Evolutionary conservation across 2,113 vertebrate genomes (phyloP).

Genomic region (Chrysemys picta): DNA sequence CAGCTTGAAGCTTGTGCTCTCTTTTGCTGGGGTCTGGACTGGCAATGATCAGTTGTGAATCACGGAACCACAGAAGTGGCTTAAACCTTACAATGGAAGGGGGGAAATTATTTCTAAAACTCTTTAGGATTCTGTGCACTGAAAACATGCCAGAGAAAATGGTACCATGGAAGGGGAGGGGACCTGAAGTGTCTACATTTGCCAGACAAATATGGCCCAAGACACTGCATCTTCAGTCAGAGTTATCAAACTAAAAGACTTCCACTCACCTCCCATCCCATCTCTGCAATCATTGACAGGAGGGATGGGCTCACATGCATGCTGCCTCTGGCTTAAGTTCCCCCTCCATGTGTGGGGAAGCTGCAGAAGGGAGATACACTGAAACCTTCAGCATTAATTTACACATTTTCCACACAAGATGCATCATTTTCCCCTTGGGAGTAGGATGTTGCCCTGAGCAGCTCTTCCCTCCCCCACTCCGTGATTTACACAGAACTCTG

Average conservation of each 20-base stretch:
- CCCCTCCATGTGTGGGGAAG: not conserved
- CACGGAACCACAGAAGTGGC: constrained; percentile 55
- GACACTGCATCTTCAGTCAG: not conserved
- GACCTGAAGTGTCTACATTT: not conserved
- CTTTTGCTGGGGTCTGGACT: not conserved
- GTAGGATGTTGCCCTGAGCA: not conserved
- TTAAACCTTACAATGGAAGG: not conserved
- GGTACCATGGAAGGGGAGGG: not conserved
- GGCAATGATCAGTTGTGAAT: not conserved
- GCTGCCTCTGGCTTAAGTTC: not conserved
- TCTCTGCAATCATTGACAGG: not conserved
- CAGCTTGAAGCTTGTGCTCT: constrained; percentile 48
- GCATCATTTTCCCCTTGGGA: not conserved
- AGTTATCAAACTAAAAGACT: not conserved
- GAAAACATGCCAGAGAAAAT: not conserved
- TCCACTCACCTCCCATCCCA: not conserved
- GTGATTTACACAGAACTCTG: not conserved
- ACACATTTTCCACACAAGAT: not conserved
- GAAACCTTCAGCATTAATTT: not conserved
- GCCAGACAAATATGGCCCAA: not conserved
- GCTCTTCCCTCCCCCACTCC: not conserved
- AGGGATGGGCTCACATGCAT: not conserved
- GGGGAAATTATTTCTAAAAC: not conserved
- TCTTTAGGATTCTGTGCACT: accelerated
- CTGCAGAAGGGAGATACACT: not conserved